These are phyloP conservation scores for Plagodis pulveraria DNA, from an alignment of 2,888 invertebrate genomes.

Conservation along the genomic window DNA sequence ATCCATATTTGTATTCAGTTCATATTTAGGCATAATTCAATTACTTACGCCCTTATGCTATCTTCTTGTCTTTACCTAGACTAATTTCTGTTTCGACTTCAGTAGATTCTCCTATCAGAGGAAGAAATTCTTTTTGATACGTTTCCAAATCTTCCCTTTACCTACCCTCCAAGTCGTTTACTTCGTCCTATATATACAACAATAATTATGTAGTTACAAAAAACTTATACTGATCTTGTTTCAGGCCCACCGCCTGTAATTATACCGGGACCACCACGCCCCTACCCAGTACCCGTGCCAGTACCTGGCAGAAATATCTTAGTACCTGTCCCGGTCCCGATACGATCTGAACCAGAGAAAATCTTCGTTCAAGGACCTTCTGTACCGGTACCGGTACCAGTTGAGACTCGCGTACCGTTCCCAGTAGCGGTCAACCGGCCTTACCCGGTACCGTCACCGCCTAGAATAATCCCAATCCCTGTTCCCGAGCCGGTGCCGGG, in stretches of 20 bases:
- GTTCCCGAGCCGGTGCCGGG: slow-evolving; percentile 47
- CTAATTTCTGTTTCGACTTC: not conserved
- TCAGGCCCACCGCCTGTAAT: slow-evolving; percentile 65
- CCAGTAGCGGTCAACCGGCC: slow-evolving; percentile 53
- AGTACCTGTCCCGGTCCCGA: slow-evolving; percentile 57
- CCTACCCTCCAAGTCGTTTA: not conserved
- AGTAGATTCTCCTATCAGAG: not conserved
- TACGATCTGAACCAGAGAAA: slow-evolving; percentile 53
- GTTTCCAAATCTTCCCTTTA: not conserved
- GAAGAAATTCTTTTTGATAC: not conserved
- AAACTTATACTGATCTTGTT: slow-evolving; percentile 14
- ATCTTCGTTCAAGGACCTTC: slow-evolving; percentile 51
- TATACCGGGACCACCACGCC: slow-evolving; percentile 69
- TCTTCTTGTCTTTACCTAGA: not conserved
- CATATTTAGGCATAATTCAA: too few species aligned
- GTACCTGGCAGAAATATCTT: slow-evolving; percentile 60
- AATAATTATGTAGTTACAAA: not conserved
- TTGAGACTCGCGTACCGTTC: slow-evolving; percentile 51
- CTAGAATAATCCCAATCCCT: slow-evolving; percentile 45
- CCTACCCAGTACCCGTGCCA: slow-evolving; percentile 69
- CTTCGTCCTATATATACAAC: not conserved
- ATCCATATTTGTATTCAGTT: too few species aligned
- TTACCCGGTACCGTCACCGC: slow-evolving; percentile 58
- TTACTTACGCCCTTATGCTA: not conserved
- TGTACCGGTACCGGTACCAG: slow-evolving; percentile 56